Conservation (phyloP, 2,888 invertebrate genomes). For the Apodemia mormo region DNA sequence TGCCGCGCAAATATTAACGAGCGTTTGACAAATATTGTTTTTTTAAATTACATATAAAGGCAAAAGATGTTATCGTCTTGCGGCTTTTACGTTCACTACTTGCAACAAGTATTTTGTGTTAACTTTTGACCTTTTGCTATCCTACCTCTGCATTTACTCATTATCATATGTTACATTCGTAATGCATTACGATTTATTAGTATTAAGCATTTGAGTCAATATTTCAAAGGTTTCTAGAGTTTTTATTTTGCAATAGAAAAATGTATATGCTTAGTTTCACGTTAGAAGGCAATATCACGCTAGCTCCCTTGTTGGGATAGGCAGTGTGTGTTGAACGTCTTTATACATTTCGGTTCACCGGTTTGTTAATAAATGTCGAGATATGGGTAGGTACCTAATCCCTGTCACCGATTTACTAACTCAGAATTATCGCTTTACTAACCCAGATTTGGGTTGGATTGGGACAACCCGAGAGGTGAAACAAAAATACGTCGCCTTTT, state of each 20-base stretch:
- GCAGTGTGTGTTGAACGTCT: too few relatives aligned
- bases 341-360: too few relatives aligned
- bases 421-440: too few relatives aligned
- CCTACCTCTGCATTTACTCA: conserved; percentile 10
- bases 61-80: conserved; percentile 12
- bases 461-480: too few relatives aligned
- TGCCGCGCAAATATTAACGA: conserved; percentile 9
- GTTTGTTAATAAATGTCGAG: too few relatives aligned
- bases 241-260: conserved; percentile 10
- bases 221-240: not conserved
- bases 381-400: too few relatives aligned
- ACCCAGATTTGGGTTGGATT: too few relatives aligned
- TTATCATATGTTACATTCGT: conserved; percentile 1
- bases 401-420: too few relatives aligned
- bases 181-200: conserved; percentile 1
- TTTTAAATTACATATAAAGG: conserved; percentile 9
- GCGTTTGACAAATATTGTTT: conserved; percentile 12
- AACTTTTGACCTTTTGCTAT: conserved; percentile 11
- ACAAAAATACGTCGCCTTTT: too few relatives aligned
- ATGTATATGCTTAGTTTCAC: not conserved
- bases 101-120: not conserved
- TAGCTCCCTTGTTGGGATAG: too few relatives aligned
- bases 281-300: too few relatives aligned
- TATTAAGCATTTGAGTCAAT: conserved; percentile 10
- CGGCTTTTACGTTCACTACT: conserved; percentile 16